Evolutionary conservation across 2,888 invertebrate species (phyloP).

Genomic region (Lasioglossum calceatum): DNA sequence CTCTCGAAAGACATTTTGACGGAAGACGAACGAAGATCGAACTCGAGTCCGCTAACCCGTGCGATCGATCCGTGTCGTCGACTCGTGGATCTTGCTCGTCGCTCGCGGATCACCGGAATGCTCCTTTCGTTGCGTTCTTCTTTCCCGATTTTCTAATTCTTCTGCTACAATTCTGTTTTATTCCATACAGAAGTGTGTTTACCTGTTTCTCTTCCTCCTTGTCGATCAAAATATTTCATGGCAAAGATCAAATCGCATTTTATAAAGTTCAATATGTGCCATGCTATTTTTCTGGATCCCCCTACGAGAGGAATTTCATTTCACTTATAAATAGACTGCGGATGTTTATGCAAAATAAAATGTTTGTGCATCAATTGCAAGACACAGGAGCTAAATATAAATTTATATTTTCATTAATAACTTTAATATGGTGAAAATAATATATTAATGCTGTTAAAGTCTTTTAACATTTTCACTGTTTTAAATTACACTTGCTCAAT

Average conservation of each 20-base stretch:
- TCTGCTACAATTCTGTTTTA: not conserved
- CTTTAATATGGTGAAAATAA: no score
- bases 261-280: not conserved
- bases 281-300: not conserved
- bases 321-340: no score
- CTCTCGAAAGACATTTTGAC: slow-evolving; percentile 27
- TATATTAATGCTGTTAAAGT: no score
- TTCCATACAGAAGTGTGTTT: no score
- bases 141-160: not conserved
- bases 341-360: no score
- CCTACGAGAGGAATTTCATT: no score
- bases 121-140: not conserved
- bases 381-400: no score
- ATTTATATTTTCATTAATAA: no score
- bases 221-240: not conserved
- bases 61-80: not conserved
- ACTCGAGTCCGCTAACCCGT: slow-evolving; percentile 20
- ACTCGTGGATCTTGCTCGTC: not conserved
- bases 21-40: slow-evolving; percentile 54
- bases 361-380: no score
- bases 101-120: slow-evolving; percentile 3
- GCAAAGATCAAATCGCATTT: not conserved
- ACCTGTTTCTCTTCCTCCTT: not conserved
- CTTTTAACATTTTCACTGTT: no score
- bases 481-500: no score